These are phyloP conservation scores for Neosilurus hyrtlii DNA, from an alignment of 2,797 vertebrate genomes.

Conservation along the genomic window DNA sequence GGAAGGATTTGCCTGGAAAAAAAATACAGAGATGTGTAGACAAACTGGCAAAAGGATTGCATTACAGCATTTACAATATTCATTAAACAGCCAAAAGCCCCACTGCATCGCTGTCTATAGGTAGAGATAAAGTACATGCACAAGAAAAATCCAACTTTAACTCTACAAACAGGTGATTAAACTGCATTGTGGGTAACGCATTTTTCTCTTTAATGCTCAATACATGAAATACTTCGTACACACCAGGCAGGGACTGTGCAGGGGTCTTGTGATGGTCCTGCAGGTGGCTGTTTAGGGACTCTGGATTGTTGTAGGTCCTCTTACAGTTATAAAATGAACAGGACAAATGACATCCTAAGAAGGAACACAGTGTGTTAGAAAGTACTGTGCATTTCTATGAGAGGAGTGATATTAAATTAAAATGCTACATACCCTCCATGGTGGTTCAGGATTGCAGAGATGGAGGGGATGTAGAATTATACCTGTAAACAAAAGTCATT, in stretches of 20 bases:
- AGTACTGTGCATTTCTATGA: background rate
- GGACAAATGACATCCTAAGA: conserved; percentile 53
- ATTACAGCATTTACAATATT: too few species aligned
- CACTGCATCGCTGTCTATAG: too few species aligned
- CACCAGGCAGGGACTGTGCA: conserved; percentile 86
- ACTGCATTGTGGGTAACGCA: too few species aligned
- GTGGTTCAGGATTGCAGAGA: background rate
- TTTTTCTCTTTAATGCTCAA: background rate
- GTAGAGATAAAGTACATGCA: too few species aligned
- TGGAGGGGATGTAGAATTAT: background rate
- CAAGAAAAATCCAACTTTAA: too few species aligned
- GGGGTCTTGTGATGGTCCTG: conserved; percentile 80
- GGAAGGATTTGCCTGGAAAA: conserved; percentile 81
- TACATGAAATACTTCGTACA: conserved; percentile 36
- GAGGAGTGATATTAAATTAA: background rate
- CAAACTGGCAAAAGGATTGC: background rate
- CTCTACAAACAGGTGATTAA: too few species aligned
- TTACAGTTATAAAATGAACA: conserved; percentile 86
- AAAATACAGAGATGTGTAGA: background rate
- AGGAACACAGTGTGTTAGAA: too few species aligned
- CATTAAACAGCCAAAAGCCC: too few species aligned
- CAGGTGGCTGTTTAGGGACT: conserved; percentile 78
- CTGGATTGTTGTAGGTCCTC: conserved; percentile 75
- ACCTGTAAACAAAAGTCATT: background rate
- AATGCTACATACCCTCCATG: conserved; percentile 42